phyloP scores from a whole-genome alignment of 2,888 invertebrate genomes.

The Dicranocentrus wangi region DNA sequence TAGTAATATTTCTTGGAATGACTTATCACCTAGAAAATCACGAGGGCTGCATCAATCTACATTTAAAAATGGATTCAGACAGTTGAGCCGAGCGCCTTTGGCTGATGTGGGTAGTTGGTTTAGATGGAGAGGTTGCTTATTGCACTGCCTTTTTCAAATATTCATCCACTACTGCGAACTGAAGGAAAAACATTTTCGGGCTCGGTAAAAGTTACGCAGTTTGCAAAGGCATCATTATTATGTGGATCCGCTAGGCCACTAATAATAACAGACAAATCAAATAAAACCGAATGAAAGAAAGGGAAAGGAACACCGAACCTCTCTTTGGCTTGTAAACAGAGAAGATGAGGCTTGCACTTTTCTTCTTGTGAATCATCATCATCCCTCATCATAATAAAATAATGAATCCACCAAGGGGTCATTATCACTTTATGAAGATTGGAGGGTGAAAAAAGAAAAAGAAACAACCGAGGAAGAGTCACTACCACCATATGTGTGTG shows the following conservation, averaged over 20 bases:
- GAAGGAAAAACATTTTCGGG: too few species aligned
- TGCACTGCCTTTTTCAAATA: too few species aligned
- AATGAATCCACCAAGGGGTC: conserved; percentile 60
- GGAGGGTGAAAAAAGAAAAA: conserved; percentile 14
- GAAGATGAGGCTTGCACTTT: conserved; percentile 44
- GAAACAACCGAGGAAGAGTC: neutral
- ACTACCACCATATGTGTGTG: neutral
- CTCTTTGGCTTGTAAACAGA: neutral
- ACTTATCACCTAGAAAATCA: conserved; percentile 72
- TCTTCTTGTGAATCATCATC: conserved; percentile 45
- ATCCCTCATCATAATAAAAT: conserved; percentile 58
- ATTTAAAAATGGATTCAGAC: conserved; percentile 68
- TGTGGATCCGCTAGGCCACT: neutral
- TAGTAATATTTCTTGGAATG: conserved; percentile 72
- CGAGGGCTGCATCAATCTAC: conserved; percentile 73
- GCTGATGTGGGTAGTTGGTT: neutral
- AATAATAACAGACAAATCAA: conserved; percentile 53
- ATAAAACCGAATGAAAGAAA: conserved; percentile 52
- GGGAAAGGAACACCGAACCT: conserved; percentile 1
- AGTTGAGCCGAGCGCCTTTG: conserved; percentile 20
- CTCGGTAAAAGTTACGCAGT: too few species aligned
- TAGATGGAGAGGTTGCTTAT: too few species aligned
- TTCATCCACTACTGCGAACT: too few species aligned
- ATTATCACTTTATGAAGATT: conserved; percentile 58
- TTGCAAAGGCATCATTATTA: neutral